phyloP scores from a whole-genome alignment of 2,797 vertebrate species.

The Hoplostethus atlanticus region DNA sequence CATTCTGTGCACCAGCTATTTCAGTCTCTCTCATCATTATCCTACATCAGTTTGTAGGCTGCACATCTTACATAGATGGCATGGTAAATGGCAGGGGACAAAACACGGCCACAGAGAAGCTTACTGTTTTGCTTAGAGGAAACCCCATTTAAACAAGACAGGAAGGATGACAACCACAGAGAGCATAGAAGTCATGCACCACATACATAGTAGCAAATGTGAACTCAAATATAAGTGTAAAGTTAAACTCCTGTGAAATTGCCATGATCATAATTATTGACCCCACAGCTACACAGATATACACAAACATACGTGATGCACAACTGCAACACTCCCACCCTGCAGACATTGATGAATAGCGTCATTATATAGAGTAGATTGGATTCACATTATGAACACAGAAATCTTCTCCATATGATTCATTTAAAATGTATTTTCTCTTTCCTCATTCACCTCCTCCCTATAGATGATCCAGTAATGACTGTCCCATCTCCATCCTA shows the following conservation, averaged over 20 bases:
- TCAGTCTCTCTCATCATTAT: constrained; percentile 4
- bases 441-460: neutral
- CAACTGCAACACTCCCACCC: constrained; percentile 6
- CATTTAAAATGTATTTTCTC: neutral
- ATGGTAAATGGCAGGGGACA: constrained; percentile 22
- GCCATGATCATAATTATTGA: neutral
- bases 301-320: neutral
- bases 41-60: constrained; percentile 18
- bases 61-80: neutral
- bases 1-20: constrained; percentile 9
- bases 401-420: constrained; percentile 1
- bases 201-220: constrained; percentile 4
- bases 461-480: constrained; percentile 34
- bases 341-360: constrained; percentile 43
- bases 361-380: constrained; percentile 45
- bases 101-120: constrained; percentile 9
- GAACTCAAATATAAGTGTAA: neutral
- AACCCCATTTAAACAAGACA: neutral
- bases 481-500: constrained; percentile 45
- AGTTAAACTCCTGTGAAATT: neutral
- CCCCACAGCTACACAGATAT: neutral
- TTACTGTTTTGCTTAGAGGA: neutral
- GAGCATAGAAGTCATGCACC: constrained; percentile 23
- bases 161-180: neutral
- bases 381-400: constrained; percentile 39